A percentile compares a stretch with the other conserved stretches of the same genome.
phyloP scores from a whole-genome alignment of 2,888 invertebrate species.

The Epistrophe grossulariae region DNA sequence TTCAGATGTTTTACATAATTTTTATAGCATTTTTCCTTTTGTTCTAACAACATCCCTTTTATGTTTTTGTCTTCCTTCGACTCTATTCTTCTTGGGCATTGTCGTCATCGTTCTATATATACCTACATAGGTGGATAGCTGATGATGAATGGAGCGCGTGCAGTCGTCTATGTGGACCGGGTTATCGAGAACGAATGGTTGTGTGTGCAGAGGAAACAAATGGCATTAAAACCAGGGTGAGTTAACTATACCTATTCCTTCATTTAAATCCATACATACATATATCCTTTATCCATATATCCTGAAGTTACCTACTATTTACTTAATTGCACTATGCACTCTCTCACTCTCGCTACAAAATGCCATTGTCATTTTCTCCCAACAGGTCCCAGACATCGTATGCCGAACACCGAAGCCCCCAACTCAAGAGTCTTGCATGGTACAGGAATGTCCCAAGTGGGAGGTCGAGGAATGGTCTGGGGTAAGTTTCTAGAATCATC shows the following conservation, averaged over 20 bases:
- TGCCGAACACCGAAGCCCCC: conserved; percentile 91
- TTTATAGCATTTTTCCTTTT: conserved; percentile 69
- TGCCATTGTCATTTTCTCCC: conserved; percentile 65
- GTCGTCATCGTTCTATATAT: conserved; percentile 72
- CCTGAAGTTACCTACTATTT: conserved; percentile 66
- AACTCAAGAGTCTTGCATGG: conserved; percentile 92
- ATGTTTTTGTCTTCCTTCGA: conserved; percentile 42
- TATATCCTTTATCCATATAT: conserved; percentile 11
- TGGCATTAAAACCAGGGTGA: conserved; percentile 90
- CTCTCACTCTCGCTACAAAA: conserved; percentile 52
- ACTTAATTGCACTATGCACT: conserved; percentile 72
- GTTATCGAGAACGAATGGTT: conserved; percentile 91
- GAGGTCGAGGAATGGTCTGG: conserved; percentile 94
- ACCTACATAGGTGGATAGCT: conserved; percentile 90
- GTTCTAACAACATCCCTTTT: conserved; percentile 31
- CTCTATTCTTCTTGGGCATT: background rate
- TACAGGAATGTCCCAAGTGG: conserved; percentile 95
- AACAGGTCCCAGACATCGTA: conserved; percentile 90
- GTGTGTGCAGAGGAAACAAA: conserved; percentile 94
- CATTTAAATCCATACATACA: background rate
- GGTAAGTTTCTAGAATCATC: conserved; percentile 86
- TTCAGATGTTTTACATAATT: conserved; percentile 75
- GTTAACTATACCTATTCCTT: conserved; percentile 79
- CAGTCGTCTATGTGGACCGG: conserved; percentile 94
- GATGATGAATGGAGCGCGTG: conserved; percentile 96